These are phyloP conservation scores for Boloria euphrosyne DNA, from an alignment of 2,888 invertebrate species.

Conservation along the genomic window DNA sequence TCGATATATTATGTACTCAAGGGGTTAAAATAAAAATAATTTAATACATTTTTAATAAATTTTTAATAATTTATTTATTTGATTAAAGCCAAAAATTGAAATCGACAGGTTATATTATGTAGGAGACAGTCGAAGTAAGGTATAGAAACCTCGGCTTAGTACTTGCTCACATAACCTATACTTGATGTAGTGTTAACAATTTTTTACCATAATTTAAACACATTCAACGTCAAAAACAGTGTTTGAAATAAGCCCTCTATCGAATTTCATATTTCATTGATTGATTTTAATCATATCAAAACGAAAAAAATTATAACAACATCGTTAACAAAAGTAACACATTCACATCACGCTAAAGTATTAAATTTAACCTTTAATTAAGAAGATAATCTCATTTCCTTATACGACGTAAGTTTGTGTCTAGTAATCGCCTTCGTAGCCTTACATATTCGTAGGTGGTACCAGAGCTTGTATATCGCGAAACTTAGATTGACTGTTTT, in stretches of 20 bases:
- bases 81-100: too few species aligned
- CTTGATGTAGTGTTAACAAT: too few species aligned
- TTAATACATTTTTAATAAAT: too few species aligned
- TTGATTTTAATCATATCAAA: slow-evolving; percentile 1
- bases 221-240: too few species aligned
- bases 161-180: too few species aligned
- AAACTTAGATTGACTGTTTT: slow-evolving; percentile 45
- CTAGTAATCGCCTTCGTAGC: background rate
- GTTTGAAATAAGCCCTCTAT: too few species aligned
- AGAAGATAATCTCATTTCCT: slow-evolving; percentile 9
- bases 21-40: too few species aligned
- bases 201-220: too few species aligned
- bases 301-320: background rate
- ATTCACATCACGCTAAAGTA: background rate
- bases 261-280: background rate
- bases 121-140: too few species aligned
- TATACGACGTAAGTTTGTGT: slow-evolving; percentile 20
- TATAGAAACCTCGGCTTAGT: too few species aligned
- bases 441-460: background rate
- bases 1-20: slow-evolving; percentile 9
- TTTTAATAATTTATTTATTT: too few species aligned
- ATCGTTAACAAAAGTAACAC: slow-evolving; percentile 10
- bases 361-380: slow-evolving; percentile 13
- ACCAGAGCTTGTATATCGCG: slow-evolving; percentile 29
- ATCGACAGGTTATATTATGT: too few species aligned